Conservation (phyloP, 1,140 invertebrate genomes). For the Zaprionus africanus region DNA sequence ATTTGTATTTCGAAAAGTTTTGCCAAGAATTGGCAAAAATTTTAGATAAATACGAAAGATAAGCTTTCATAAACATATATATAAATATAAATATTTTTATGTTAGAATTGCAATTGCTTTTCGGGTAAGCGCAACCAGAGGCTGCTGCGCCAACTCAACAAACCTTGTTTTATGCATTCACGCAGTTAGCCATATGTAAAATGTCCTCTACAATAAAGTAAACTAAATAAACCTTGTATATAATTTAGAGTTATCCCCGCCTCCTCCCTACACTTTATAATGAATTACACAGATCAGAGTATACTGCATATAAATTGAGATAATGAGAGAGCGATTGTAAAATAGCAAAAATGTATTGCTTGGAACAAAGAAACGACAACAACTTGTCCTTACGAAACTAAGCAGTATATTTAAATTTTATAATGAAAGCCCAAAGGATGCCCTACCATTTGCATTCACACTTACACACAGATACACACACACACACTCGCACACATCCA, state of each 20-base stretch:
- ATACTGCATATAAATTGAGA: conserved; percentile 16
- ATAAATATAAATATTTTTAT: background rate
- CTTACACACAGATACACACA: conserved; percentile 31
- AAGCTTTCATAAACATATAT: background rate
- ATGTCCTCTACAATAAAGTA: conserved; percentile 24
- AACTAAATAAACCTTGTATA: conserved; percentile 69
- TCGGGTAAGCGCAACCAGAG: conserved; percentile 9
- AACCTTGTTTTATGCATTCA: conserved; percentile 45
- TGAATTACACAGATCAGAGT: conserved; percentile 30
- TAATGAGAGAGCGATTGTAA: conserved; percentile 23
- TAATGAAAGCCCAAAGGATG: conserved; percentile 51
- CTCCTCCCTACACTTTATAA: conserved; percentile 11
- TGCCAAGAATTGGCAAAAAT: background rate
- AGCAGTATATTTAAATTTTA: conserved; percentile 57
- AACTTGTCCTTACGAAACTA: conserved; percentile 25
- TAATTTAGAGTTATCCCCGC: conserved; percentile 68
- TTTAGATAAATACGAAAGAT: background rate
- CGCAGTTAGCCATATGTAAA: conserved; percentile 49
- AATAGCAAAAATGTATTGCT: conserved; percentile 9
- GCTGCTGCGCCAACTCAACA: conserved; percentile 37
- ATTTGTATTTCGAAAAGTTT: background rate
- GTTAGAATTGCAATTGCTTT: conserved; percentile 27
- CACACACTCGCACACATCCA: conserved; percentile 30
- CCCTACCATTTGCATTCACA: conserved; percentile 47
- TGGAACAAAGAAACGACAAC: conserved; percentile 4